Conservation (phyloP, 1,140 invertebrate species). For the Euglossa dilemma region DNA sequence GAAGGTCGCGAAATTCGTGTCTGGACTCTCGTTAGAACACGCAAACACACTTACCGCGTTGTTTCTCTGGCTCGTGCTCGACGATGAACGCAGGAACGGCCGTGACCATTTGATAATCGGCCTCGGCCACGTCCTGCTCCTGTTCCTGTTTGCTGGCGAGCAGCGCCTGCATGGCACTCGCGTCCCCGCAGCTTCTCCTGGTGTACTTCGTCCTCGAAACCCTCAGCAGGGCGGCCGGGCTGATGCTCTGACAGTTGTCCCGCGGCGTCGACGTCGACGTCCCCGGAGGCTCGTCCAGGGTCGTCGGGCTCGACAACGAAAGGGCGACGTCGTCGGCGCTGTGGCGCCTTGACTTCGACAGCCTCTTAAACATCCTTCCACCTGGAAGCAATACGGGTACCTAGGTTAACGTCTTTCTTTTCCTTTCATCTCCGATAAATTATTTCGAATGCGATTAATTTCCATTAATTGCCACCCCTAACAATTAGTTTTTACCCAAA, state of each 20-base stretch:
- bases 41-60: conserved; percentile 68
- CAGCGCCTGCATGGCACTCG: conserved; percentile 69
- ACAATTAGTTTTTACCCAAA: no score
- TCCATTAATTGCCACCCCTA: no score
- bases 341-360: conserved; percentile 79
- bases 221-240: conserved; percentile 66
- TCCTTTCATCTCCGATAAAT: no score
- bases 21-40: background rate
- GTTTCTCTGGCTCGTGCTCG: conserved; percentile 81
- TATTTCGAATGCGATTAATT: no score
- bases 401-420: no score
- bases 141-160: conserved; percentile 70
- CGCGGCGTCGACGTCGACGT: conserved; percentile 27
- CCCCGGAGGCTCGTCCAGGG: conserved; percentile 71
- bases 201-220: conserved; percentile 76
- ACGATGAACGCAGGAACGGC: conserved; percentile 83
- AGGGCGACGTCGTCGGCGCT: conserved; percentile 77
- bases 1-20: no score
- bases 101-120: conserved; percentile 83
- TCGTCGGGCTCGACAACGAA: conserved; percentile 61
- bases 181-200: conserved; percentile 78
- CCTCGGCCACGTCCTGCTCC: conserved; percentile 67
- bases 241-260: conserved; percentile 70
- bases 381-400: conserved; percentile 29
- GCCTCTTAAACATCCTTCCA: conserved; percentile 77